Base-by-base conservation (phyloP, 1,140 invertebrate genomes). In the Scaptomyza montana region DNA sequence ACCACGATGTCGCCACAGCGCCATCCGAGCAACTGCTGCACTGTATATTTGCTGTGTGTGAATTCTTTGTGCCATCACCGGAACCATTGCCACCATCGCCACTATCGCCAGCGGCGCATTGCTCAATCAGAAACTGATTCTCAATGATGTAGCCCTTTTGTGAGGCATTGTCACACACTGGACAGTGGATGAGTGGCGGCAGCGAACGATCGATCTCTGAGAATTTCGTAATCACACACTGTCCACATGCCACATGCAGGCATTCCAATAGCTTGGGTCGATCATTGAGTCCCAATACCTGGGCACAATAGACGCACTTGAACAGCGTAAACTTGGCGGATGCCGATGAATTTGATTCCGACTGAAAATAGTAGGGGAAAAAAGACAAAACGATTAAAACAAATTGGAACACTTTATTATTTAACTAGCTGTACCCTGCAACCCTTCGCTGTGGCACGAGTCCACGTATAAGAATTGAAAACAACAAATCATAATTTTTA, bases 11-110 rank as follows among this genome's bases (percentile, higher is more conserved):
- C 41, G 96, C 97, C 10, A 94, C 93, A 54, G 95, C 95, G 77
- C 96, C 95, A 80, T 98, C 97, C 64, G 95, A 95, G 92, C 97
- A 98, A 81, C 95, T 97, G 70, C 95, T 97, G 92, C 97, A 98
- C 56, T 91, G 90, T 28, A 92, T 78, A 39, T 77, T 81, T 6
- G 77, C 73, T 7, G 78, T 25, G 3, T 63, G 54, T 0, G 82
- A 69, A 12, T 73, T 61, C 60, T 91, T 91, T 1, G 69, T 50
- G 8, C 77, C 80, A 46, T 77, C 80, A 2, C 36, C 43, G n/a
- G 56, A 61, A 3, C 77, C 73, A 21, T 74, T 78, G 79, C 93
- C 80, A 75, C 74, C 74, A 56, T 73, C 84, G 53, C 5, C 7
- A 1, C 30, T 33, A 7, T 90, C 74, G 77, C 92, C 90, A 73